A percentile compares a stretch with the other conserved stretches of the same genome.
Evolutionary conservation across 1,140 invertebrate genomes (phyloP).

Genomic region (Eumeta japonica): DNA sequence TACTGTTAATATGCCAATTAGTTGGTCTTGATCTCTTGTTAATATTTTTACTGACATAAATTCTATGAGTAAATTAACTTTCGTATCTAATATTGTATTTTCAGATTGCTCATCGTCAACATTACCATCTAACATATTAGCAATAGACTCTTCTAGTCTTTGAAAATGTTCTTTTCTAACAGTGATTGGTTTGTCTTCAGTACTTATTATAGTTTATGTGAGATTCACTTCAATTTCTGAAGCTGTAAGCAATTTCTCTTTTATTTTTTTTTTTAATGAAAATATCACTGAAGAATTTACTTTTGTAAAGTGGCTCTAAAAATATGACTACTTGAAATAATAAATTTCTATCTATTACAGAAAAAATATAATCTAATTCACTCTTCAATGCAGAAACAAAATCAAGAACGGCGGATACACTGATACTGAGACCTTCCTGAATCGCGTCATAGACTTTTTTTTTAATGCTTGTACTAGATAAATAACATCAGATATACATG

Average conservation of each 20-base stretch:
- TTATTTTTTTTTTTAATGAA: not conserved
- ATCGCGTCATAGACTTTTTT: not conserved
- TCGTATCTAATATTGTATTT: conserved; percentile 2
- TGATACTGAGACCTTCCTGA: not conserved
- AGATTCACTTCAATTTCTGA: too few relatives aligned
- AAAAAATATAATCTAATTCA: not conserved
- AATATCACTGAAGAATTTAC: too few relatives aligned
- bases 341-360: not conserved
- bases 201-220: conserved; percentile 1
- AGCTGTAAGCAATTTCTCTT: not conserved
- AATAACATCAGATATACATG: conserved; percentile 1
- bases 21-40: conserved; percentile 3
- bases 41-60: conserved; percentile 3
- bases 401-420: not conserved
- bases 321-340: not conserved
- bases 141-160: not conserved
- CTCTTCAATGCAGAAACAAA: too few relatives aligned
- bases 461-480: not conserved
- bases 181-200: not conserved
- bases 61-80: conserved; percentile 2
- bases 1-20: conserved; percentile 4
- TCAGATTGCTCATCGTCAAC: conserved; percentile 3
- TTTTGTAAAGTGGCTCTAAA: not conserved
- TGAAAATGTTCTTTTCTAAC: not conserved
- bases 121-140: conserved; percentile 2